Evolutionary conservation across 1,140 invertebrate species (phyloP).

Genomic region (Drosophila bipectinata): DNA sequence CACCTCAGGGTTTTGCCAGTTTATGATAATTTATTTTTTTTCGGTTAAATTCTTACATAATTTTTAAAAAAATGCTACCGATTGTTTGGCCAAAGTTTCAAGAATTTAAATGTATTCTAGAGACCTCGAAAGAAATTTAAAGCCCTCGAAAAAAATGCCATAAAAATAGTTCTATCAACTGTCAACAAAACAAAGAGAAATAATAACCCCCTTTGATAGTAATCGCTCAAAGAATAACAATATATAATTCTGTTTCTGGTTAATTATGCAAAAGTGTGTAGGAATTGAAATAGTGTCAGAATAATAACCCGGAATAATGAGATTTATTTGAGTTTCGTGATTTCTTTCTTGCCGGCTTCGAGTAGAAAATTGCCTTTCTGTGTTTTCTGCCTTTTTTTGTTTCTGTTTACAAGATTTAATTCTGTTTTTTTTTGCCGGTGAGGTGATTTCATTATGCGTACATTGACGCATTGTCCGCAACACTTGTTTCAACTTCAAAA

Average conservation of each 20-base stretch:
- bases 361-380: neutral
- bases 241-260: neutral
- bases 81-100: too few species aligned
- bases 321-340: slow-evolving; percentile 13
- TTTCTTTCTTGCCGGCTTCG: slow-evolving; percentile 5
- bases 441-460: slow-evolving; percentile 53
- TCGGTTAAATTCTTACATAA: neutral
- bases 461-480: slow-evolving; percentile 40
- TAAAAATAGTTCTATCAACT: neutral
- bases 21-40: neutral
- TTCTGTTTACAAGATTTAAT: slow-evolving; percentile 10
- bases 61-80: neutral
- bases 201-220: slow-evolving; percentile 5
- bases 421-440: slow-evolving; percentile 9
- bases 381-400: slow-evolving; percentile 6
- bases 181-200: neutral
- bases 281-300: neutral
- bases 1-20: neutral
- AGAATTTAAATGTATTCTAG: too few species aligned
- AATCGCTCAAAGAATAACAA: slow-evolving; percentile 10
- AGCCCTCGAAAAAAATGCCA: too few species aligned
- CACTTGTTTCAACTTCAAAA: slow-evolving; percentile 14
- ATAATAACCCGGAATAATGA: slow-evolving; percentile 27
- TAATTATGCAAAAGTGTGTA: slow-evolving; percentile 5
- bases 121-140: too few species aligned